Base-by-base conservation (phyloP, 2,797 vertebrate genomes). In the Pipistrellus nathusii region DNA sequence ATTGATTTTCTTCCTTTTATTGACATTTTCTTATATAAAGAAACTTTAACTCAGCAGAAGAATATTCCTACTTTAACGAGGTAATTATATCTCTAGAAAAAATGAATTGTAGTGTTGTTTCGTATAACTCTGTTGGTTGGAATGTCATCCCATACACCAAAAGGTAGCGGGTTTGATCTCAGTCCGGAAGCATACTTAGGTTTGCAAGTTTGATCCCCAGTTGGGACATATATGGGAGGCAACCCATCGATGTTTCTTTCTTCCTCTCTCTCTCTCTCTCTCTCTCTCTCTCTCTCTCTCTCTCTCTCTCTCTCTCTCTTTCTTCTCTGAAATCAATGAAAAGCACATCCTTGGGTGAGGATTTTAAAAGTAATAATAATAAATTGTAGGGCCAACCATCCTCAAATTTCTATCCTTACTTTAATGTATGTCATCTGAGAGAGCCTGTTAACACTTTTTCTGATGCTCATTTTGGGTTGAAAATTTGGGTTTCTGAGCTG, bases 1-100 rank as follows among this genome's bases (percentile, higher is more conserved):
- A 96, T 93, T 85, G 2, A n/a, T 82, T 68, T 93, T 80, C 11
- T 59, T 80, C 35, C 23, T 78, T 88, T 83, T 62, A 73, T 90
- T 75, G 53, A 69, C 35, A 44, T 93, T 87, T 66, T 83, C 11
- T 85, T 88, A 55, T 7, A 11, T 87, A 62, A 80, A 57, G 35
- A 69, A 21, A 76, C 81, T 93, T 76, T 46, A 95, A 83, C 4
- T 66, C 32, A 51, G 92, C 18, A 77, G 44, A 59, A 13, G 18
- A 17, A 0, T 20, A 13, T 51, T 35, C 13, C 38, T 78, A 44
- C 44, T n/a, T 11, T 18, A 1, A 23, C 6, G 48, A 13, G 1
- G 0, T 32, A 3, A 35, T 59, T 38, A 75, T 55, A n/a, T 91
- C 7, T 93, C 32, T 41, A 44, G 46, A 51, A 15, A 2, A 51